Evolutionary conservation across 2,888 invertebrate species (phyloP), one percentile per base, ranked within the genome.

Genomic region (Sphecodes monilicornis): DNA sequence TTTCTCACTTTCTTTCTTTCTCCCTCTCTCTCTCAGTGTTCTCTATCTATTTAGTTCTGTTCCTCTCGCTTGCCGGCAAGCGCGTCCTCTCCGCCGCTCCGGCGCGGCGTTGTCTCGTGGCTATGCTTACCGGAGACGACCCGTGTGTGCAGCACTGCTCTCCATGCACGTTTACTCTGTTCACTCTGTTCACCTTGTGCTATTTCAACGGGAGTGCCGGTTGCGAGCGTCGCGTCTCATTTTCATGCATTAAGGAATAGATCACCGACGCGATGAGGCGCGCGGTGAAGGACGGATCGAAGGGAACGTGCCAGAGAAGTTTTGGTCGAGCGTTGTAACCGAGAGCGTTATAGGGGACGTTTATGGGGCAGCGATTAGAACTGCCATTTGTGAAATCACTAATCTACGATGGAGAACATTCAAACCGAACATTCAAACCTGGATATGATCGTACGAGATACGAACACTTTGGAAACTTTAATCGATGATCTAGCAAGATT

Each of bases 241-340:
- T 91, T 91, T 83, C 91, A 90, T 90, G 86, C 88, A 91, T 91
- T 89, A 90, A 90, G 88, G 87, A 90, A 86, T 88, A 89, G 90
- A 91, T 90, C 86, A 78, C 81, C 79, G 73, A 32, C 86, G 77
- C 70, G 81, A 60, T 29, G n/a, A n/a, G n/a, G n/a, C n/a, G 39
- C 18, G 22, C 22, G 66, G 39, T n/a, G 80, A 74, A 43, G 74
- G 78, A 82, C 26, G 80, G 36, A 75, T 72, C 60, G 72, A 43
- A 68, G 26, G 72, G 18, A 54, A 66, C 64, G 64, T 50, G 73
- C 32, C 57, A 6, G 64, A 36, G 64, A 46, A 64, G 46, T 66
- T 75, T 66, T 43, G 64, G 46, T 41, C 60, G 54, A 18, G 3
- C 26, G 73, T 29, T 60, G 73, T 74, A 74, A 60, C 73, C 29